Base-by-base conservation (phyloP, 2,113 vertebrate species). In the Engraulis encrasicolus region DNA sequence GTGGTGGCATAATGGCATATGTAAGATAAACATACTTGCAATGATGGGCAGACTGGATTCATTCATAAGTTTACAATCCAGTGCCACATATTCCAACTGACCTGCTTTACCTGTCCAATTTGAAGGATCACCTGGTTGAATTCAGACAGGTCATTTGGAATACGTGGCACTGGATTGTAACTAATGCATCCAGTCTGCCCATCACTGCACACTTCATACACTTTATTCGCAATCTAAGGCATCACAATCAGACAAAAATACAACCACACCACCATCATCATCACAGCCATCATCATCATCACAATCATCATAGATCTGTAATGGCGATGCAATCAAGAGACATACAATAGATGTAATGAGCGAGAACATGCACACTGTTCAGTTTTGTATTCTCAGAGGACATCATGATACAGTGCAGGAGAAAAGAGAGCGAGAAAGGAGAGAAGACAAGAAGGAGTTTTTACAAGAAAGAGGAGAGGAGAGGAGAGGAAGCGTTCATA, bases 401-500 rank as follows among this genome's bases (percentile, higher is more conserved):
- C 78, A 86, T 48, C 20, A 20, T 40, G 74, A 48, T 45, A 50
- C 66, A 83, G 82, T 4, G 78, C 52, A 82, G 77, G n/a, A 58
- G 40, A 45, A 14, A 23, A 23, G 61, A 90, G 86, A 93, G 91
- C 92, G 87, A 82, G 38, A 81, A 78, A 89, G 83, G 18, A 50
- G 15, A 52, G 80, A 18, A 81, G 86, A 18, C 82, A 79, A 78
- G 80, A 66, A 81, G 50, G 50, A 85, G 84, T 79, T 81, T 20
- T 79, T 89, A 89, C 84, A 89, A 83, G 61, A 90, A 87, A 90
- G 84, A 87, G 88, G 83, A 71, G 79, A n/a, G n/a, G n/a, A n/a
- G n/a, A n/a, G n/a, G n/a, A n/a, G n/a, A n/a, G n/a, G n/a, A n/a
- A n/a, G 61, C 40, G 31, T 85, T 80, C 91, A 83, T 91, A 91